Base-by-base conservation (phyloP, 2,113 vertebrate genomes). In the Neolamprologus hecqui region DNA sequence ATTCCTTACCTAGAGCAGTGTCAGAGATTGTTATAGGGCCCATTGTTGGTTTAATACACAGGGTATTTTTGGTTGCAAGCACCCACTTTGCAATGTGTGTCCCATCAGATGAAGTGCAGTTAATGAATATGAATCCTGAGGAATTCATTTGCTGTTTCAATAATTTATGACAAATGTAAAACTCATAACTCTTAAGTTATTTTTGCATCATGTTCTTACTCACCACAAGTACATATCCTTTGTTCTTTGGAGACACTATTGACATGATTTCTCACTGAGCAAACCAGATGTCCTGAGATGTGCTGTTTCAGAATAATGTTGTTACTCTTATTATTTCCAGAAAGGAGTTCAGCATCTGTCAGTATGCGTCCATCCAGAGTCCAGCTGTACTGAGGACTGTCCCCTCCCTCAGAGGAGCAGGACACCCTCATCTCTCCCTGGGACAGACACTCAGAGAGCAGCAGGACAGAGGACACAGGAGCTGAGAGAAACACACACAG, bases 241-340 rank as follows among this genome's bases (percentile, higher is more conserved):
- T 57, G 3, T 14, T 57, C 4, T 57, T 57, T 57, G 54, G 12
- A 57, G 21, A 5, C 54, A 14, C 6, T 57, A 57, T 7, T 55
- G 54, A 57, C 12, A 26, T 55, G 12, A 14, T 55, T 55, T 26
- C 0, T 55, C 11, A 55, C 54, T 26, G 21, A 55, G 54, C 54
- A 55, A 2, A 55, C 54, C 21, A 55, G 11, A 55, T 2, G 6
- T 55, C 54, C 54, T 5, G 54, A 57, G 6, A 57, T 0, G 0
- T 57, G 54, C 11, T 55, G 53, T 55, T 26, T 55, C 4, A 55
- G 54, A 55, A 0, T 55, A 0, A 55, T 55, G 21, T 0, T 55
- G 54, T 55, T 13, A 13, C 2, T 55, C 3, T 55, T 0, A 55
- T 23, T 23, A 55, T 55, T 55, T 55, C 0, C 21, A 55, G 53